phyloP scores from a whole-genome alignment of 2,888 invertebrate species.

The Dynastes grantii region DNA sequence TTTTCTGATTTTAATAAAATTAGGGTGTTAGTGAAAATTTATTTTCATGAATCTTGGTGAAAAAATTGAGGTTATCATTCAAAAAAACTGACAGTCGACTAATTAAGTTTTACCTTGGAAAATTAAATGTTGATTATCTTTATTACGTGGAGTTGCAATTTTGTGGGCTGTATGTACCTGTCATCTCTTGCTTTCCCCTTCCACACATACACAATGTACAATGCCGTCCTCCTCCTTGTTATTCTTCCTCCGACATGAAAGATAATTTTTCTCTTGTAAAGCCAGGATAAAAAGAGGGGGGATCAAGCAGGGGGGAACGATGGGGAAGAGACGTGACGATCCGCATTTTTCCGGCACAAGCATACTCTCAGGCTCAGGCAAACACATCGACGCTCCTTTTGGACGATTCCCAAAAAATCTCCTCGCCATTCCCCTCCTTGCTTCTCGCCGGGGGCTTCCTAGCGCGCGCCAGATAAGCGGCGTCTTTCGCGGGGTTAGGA shows the following conservation, averaged over 20 bases:
- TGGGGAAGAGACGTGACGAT: too few relatives aligned
- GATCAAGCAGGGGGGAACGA: neutral
- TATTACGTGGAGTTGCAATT: too few relatives aligned
- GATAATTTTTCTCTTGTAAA: conserved; percentile 30
- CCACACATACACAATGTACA: neutral
- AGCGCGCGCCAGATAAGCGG: conserved; percentile 44
- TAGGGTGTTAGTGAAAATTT: too few relatives aligned
- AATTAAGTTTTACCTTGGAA: too few relatives aligned
- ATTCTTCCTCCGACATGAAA: neutral
- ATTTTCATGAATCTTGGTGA: too few relatives aligned
- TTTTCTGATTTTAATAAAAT: too few relatives aligned
- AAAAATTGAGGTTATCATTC: too few relatives aligned
- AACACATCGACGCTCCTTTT: conserved; percentile 28
- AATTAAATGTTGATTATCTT: too few relatives aligned
- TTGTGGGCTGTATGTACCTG: neutral
- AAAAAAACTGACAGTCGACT: too few relatives aligned
- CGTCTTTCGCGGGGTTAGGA: conserved; percentile 53
- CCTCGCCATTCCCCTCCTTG: conserved; percentile 12
- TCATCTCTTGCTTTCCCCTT: conserved; percentile 6
- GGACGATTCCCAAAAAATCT: conserved; percentile 54
- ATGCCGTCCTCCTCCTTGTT: too few relatives aligned
- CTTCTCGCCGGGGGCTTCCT: neutral
- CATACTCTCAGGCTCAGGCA: too few relatives aligned
- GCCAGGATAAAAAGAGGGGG: neutral
- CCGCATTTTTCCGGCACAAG: too few relatives aligned